phyloP scores from a whole-genome alignment of 2,113 vertebrate genomes.

The Psammodynastes pulverulentus region DNA sequence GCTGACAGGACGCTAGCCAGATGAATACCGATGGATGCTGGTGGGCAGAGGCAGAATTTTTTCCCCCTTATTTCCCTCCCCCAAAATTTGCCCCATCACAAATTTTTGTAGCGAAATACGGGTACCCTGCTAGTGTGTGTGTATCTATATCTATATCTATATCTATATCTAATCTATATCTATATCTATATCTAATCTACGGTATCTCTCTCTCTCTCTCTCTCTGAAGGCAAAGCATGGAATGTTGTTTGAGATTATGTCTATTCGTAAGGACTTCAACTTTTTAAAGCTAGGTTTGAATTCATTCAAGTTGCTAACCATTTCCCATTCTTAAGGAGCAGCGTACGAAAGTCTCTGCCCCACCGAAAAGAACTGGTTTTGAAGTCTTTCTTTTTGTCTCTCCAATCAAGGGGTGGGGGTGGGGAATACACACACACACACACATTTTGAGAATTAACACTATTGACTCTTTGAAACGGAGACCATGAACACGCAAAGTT shows the following conservation, averaged over 20 bases:
- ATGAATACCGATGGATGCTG: too few species aligned
- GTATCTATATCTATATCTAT: too few species aligned
- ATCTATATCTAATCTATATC: too few species aligned
- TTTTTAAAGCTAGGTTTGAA: slow-evolving; percentile 11
- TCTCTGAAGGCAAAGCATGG: background rate
- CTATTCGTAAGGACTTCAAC: background rate
- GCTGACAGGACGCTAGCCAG: too few species aligned
- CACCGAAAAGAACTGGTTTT: background rate
- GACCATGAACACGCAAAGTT: background rate
- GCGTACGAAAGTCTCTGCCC: background rate
- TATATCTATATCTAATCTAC: too few species aligned
- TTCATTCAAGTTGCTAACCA: slow-evolving; percentile 7
- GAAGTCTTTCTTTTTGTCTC: background rate
- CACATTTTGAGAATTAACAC: background rate
- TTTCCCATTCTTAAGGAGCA: background rate
- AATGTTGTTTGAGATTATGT: slow-evolving; percentile 6
- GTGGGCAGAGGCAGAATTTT: too few species aligned
- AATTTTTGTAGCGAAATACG: too few species aligned
- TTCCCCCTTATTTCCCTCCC: too few species aligned
- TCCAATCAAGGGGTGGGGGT: background rate
- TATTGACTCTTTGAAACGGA: background rate
- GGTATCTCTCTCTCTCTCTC: too few species aligned
- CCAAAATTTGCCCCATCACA: too few species aligned
- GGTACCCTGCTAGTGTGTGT: too few species aligned
- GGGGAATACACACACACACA: too few species aligned